Base-by-base conservation (phyloP, 2,113 vertebrate species). In the Chloropsis cyanopogon region DNA sequence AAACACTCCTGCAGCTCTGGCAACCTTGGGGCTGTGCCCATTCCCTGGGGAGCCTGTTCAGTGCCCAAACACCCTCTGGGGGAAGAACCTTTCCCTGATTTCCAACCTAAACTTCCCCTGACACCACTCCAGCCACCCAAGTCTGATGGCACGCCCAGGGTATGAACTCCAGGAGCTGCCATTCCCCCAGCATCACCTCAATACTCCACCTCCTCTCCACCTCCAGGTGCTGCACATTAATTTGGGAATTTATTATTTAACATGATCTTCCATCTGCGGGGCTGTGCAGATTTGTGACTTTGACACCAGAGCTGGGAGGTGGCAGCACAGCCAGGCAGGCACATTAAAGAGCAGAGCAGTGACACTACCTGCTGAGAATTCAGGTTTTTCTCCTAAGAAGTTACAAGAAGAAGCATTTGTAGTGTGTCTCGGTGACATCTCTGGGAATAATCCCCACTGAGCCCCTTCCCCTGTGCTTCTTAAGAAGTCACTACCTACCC, bases 391-490 rank as follows among this genome's bases (percentile, higher is more conserved):
- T 86, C 57, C 82, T 25, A 31, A 77, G 28, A 86, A 84, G 71
- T 57, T 89, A 54, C 42, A 83, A 72, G 63, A 77, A 71, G 72
- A 82, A 94, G 85, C 81, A 90, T 76, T 85, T 91, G 41, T 61
- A 42, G 77, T 10, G 31, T 12, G 33, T 82, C 77, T 91, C 39
- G 0, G 59, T 17, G 52, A 89, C 93, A 72, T 64, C 70, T 82
- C 83, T 56, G 70, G 75, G 87, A 91, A 94, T 85, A 85, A 94
- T 64, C 78, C 77, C 81, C 93, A 79, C 65, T 26, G 47, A 96
- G 87, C 60, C 83, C 72, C 56, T 70, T 93, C 73, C 82, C 31
- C 53, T 85, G 37, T 2, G 21, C 69, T 65, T 71, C 82, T 79
- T 63, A 78, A 60, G 53, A 86, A 94, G 41, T 52, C 70, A 9